These are phyloP conservation scores for Heliconius hewitsoni DNA, from an alignment of 1,140 invertebrate species.

Conservation along the genomic window DNA sequence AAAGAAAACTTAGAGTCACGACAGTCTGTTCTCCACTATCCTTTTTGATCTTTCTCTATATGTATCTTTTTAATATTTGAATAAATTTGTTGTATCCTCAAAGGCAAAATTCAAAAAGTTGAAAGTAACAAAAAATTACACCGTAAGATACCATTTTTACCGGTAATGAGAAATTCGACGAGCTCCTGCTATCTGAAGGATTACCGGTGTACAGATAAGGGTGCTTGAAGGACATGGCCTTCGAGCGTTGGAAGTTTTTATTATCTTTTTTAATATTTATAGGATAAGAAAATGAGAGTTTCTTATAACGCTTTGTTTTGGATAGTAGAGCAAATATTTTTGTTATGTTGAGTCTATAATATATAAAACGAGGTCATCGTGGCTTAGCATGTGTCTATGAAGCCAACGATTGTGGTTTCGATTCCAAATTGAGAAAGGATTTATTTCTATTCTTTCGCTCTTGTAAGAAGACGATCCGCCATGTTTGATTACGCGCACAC, in stretches of 20 bases:
- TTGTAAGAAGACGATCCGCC: no score
- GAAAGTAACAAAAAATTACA: constrained; percentile 2
- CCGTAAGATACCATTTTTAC: background rate
- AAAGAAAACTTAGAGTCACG: no score
- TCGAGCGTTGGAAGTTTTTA: background rate
- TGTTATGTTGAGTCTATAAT: no score
- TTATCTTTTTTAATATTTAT: background rate
- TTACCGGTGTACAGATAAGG: constrained; percentile 4
- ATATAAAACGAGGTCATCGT: no score
- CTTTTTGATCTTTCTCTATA: no score
- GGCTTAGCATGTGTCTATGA: no score
- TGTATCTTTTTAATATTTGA: no score
- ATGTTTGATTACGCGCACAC: no score
- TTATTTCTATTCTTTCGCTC: background rate
- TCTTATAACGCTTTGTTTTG: background rate
- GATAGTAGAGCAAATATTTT: background rate
- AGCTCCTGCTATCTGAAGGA: background rate
- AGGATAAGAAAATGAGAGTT: background rate
- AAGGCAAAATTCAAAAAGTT: background rate
- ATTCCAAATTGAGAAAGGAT: no score
- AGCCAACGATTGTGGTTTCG: no score
- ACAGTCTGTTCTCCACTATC: no score
- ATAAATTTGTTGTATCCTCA: no score
- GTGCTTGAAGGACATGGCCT: background rate
- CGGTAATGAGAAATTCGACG: background rate